Base-by-base conservation (phyloP, 2,797 vertebrate species). In the Bryconaethiops microstoma region DNA sequence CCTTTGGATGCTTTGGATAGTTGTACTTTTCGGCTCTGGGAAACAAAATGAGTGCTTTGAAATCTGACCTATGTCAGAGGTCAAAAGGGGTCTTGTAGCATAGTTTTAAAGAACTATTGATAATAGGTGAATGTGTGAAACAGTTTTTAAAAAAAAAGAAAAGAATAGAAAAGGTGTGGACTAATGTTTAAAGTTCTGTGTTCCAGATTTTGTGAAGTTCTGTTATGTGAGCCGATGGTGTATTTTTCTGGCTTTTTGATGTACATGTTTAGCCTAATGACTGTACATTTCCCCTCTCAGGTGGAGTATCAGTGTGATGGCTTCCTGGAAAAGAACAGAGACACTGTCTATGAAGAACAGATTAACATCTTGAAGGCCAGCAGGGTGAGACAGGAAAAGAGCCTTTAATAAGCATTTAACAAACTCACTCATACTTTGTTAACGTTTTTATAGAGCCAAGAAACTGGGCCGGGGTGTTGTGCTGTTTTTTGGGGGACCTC, bases 331-430 rank as follows among this genome's bases (percentile, higher is more conserved):
- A 99, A 99, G 92, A 99, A 99, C 92, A 90, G 97, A 88, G 98
- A 99, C 90, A 99, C 97, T 0, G 96, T 99, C 1, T 96, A 98
- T 0, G 97, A 98, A 86, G 98, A 99, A 76, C 98, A 98, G 90
- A 98, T 99, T 91, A 97, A 96, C 92, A 96, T 99, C 88, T 92
- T 99, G 86, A 99, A 97, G 86, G 96, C 97, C 90, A 99, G 97
- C 86, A 94, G 98, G 96, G 98, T 99, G 73, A 85, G 77, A 19
- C 74, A n/a, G 5, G 10, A 16, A 19, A 25, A 74, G 35, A 74
- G 12, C 39, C 52, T 35, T 35, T 16, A 4, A 39, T 29, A 10
- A 35, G 8, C 7, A 7, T 64, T 55, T 64, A 39, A 14, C 23
- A 29, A 63, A 35, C 5, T 12, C 21, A 7, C 16, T 63, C 25